Evolutionary conservation across 2,888 invertebrate species (phyloP).

Genomic region (Fragum whitleyi): DNA sequence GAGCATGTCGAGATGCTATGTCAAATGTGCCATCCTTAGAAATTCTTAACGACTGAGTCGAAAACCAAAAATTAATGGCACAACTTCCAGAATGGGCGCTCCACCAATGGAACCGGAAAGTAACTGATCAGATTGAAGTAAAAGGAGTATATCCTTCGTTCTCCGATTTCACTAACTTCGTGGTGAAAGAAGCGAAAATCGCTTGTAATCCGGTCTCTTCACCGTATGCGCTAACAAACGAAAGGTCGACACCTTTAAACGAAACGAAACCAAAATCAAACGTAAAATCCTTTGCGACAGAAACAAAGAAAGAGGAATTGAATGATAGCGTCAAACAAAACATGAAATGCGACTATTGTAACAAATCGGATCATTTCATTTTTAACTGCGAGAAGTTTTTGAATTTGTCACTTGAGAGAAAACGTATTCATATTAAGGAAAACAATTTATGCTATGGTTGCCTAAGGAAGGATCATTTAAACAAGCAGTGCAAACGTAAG

Average conservation of each 20-base stretch:
- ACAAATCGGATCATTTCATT: no score
- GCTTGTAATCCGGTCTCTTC: conserved; percentile 38
- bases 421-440: neutral
- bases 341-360: neutral
- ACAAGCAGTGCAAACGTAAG: conserved; percentile 13
- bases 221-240: conserved; percentile 14
- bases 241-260: no score
- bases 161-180: conserved; percentile 12
- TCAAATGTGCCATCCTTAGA: neutral
- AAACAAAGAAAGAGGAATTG: neutral
- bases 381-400: neutral
- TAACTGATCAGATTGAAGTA: neutral
- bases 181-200: conserved; percentile 28
- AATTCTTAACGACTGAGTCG: conserved; percentile 25
- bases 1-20: conserved; percentile 16
- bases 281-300: neutral
- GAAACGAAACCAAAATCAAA: no score
- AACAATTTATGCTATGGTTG: no score
- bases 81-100: conserved; percentile 44
- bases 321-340: neutral
- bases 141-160: conserved; percentile 12
- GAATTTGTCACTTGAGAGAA: neutral
- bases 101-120: conserved; percentile 43
- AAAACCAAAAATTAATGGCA: conserved; percentile 35
- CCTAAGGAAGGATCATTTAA: no score